Evolutionary conservation across 2,797 vertebrate species (phyloP).

Genomic region (Xiphophorus birchmanni): DNA sequence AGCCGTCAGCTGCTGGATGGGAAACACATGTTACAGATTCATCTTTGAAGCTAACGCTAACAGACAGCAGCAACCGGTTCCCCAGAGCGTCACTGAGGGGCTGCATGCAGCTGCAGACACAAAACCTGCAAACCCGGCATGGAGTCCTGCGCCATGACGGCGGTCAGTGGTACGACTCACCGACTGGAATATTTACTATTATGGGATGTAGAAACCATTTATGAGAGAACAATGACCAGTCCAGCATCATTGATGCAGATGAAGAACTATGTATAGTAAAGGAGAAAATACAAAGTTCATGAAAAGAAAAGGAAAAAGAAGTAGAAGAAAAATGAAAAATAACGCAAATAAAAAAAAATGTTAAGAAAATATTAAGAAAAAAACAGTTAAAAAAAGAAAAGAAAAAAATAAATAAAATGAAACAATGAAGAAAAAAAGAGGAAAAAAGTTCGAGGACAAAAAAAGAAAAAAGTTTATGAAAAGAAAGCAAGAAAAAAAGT

Average conservation of each 20-base stretch:
- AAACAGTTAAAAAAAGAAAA: background rate
- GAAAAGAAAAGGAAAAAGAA: too few species aligned
- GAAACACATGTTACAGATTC: background rate
- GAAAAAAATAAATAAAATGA: background rate
- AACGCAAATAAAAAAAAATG: too few species aligned
- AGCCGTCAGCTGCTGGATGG: slow-evolving; percentile 11
- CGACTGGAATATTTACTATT: background rate
- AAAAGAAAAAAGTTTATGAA: background rate
- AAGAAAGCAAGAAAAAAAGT: background rate
- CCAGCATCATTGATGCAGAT: background rate
- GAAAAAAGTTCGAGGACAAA: too few species aligned
- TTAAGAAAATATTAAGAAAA: too few species aligned
- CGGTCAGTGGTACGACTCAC: background rate
- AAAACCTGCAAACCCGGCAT: too few species aligned
- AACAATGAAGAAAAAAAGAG: too few species aligned
- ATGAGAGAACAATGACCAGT: background rate
- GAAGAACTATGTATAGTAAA: background rate
- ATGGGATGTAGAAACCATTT: background rate
- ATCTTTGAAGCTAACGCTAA: background rate
- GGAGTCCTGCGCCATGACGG: background rate
- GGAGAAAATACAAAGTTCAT: too few species aligned
- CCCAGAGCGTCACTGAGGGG: background rate
- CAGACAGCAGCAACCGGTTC: slow-evolving; percentile 14
- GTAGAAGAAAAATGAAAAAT: too few species aligned
- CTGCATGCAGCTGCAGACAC: background rate